A percentile compares a stretch with the other conserved stretches of the same genome.
Evolutionary conservation across 2,113 vertebrate genomes (phyloP).

Genomic region (Malurus elegans): DNA sequence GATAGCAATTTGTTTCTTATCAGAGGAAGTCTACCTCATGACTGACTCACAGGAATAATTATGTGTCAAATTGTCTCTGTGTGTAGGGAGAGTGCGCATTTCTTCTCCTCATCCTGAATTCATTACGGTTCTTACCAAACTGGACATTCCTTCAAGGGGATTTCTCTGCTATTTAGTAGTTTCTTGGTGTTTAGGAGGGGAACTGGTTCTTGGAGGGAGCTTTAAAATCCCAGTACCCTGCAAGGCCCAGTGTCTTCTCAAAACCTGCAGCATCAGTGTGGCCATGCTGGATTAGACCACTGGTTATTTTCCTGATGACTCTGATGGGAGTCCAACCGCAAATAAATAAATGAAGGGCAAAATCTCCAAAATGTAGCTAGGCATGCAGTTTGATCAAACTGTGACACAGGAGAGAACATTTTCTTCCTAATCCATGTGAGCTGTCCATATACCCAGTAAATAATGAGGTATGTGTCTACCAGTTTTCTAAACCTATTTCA

Average conservation of each 20-base stretch:
- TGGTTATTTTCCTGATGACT: neutral
- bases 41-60: slow-evolving; percentile 30
- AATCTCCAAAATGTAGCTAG: neutral
- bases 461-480: neutral
- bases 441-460: neutral
- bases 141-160: neutral
- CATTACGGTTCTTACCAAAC: neutral
- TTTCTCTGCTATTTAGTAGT: neutral
- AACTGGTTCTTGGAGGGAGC: neutral
- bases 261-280: neutral
- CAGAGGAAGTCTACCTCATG: slow-evolving; percentile 24
- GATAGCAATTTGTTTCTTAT: slow-evolving; percentile 15
- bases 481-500: neutral
- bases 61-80: neutral
- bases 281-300: neutral
- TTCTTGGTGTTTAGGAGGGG: neutral
- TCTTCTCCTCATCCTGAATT: neutral
- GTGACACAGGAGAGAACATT: neutral
- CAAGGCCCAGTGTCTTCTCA: neutral
- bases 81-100: neutral
- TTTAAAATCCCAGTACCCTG: neutral
- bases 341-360: neutral
- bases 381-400: neutral
- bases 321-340: neutral
- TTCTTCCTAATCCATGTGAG: neutral